Conservation (phyloP, 2,113 vertebrate genomes). For the Prinia subflava region DNA sequence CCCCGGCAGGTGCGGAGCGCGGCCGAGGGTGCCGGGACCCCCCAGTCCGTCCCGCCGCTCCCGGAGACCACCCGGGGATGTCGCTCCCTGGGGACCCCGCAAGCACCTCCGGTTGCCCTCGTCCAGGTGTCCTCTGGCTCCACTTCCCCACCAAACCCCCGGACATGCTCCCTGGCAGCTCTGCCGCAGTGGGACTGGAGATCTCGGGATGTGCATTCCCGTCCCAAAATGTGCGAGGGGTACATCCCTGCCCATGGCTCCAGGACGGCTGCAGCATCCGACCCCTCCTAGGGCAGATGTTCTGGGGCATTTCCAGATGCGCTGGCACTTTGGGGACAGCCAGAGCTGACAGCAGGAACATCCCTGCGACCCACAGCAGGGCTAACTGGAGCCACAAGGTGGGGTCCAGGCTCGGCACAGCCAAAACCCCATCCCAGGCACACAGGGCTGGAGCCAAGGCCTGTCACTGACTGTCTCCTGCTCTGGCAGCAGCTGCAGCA, state of each 20-base stretch:
- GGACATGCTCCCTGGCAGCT: rapidly evolving
- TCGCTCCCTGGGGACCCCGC: not conserved
- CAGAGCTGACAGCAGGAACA: not conserved
- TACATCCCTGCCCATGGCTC: not conserved
- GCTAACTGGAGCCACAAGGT: not conserved
- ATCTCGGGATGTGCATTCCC: not conserved
- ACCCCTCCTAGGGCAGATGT: not conserved
- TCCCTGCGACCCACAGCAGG: rapidly evolving
- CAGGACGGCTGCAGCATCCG: rapidly evolving
- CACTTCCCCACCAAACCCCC: rapidly evolving
- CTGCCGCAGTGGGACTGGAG: rapidly evolving
- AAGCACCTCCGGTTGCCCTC: not conserved
- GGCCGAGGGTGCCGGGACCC: not conserved
- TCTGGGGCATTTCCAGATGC: not conserved
- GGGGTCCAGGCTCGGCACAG: not conserved
- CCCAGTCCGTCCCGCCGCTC: not conserved
- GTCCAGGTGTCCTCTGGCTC: too few relatives aligned
- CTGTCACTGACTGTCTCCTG: not conserved
- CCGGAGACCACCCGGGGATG: not conserved
- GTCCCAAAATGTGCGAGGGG: rapidly evolving
- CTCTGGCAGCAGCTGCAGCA: not conserved
- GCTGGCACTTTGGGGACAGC: not conserved
- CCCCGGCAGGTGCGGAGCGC: not conserved
- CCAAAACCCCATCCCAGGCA: not conserved
- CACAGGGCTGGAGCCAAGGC: not conserved